Evolutionary conservation across 37 sponge, comb jelly and placozoan genomes (phyloP).

Genomic region (Halichondria panicea): DNA sequence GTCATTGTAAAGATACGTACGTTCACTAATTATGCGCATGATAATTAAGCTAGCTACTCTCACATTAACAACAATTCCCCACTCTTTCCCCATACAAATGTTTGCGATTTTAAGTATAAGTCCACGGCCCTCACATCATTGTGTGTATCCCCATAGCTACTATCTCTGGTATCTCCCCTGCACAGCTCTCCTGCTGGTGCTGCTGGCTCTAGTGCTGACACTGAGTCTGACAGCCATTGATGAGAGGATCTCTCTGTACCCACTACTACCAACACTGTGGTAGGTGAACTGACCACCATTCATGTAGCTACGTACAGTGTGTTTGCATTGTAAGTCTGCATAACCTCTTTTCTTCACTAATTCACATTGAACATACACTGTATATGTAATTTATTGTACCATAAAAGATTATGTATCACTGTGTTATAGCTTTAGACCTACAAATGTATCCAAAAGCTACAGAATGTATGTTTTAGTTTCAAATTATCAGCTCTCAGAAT

Average conservation of each 20-base stretch:
- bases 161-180: neutral
- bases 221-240: constrained; percentile 42
- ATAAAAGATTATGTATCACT: too few relatives aligned
- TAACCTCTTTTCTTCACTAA: neutral
- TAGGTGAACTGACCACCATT: neutral
- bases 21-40: too few relatives aligned
- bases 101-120: neutral
- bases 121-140: too few relatives aligned
- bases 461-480: too few relatives aligned
- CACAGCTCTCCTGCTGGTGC: constrained; percentile 29
- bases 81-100: neutral
- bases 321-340: neutral
- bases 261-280: constrained; percentile 43
- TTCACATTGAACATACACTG: neutral
- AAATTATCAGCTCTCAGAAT: too few relatives aligned
- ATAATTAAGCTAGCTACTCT: too few relatives aligned
- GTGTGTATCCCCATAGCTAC: too few relatives aligned
- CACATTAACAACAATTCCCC: neutral
- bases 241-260: constrained; percentile 54
- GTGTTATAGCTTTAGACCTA: neutral
- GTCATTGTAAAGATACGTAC: too few relatives aligned
- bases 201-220: constrained; percentile 47
- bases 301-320: neutral
- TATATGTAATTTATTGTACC: neutral
- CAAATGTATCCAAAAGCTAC: too few relatives aligned